Conservation (phyloP, 2,888 invertebrate species). For the Drosophila leonis region DNA sequence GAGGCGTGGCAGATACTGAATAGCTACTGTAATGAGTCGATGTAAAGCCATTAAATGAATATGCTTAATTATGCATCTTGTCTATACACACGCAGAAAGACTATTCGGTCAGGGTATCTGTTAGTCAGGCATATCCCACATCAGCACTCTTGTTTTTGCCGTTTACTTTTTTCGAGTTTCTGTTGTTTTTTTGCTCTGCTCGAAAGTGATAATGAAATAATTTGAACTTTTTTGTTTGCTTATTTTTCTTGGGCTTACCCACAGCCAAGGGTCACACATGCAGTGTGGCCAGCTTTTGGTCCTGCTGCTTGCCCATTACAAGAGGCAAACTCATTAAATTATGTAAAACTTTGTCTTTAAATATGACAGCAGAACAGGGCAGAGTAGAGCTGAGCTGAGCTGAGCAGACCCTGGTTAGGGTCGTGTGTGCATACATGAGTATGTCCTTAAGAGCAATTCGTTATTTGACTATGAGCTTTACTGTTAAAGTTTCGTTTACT, state of each 20-base stretch:
- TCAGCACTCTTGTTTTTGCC: background rate
- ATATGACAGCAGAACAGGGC: slow-evolving; percentile 49
- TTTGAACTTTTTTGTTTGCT: slow-evolving; percentile 68
- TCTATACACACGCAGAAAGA: too few species aligned
- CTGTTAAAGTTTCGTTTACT: slow-evolving; percentile 65
- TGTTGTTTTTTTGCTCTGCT: slow-evolving; percentile 52
- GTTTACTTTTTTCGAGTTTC: background rate
- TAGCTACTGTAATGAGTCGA: too few species aligned
- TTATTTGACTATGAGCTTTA: slow-evolving; percentile 73
- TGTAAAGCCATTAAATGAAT: too few species aligned
- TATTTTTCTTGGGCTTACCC: slow-evolving; percentile 54
- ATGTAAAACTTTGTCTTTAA: slow-evolving; percentile 80
- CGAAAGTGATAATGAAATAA: slow-evolving; percentile 82
- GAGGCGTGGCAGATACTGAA: background rate
- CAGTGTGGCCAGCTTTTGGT: slow-evolving; percentile 23
- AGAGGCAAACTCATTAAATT: slow-evolving; percentile 75
- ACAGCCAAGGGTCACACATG: slow-evolving; percentile 31
- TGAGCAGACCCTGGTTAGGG: background rate
- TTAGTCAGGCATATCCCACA: background rate
- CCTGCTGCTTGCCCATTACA: slow-evolving; percentile 35
- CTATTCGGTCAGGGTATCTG: background rate
- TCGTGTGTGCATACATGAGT: slow-evolving; percentile 22
- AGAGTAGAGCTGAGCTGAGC: slow-evolving; percentile 8
- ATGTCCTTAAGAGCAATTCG: slow-evolving; percentile 62
- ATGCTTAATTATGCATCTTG: too few species aligned